phyloP scores from a whole-genome alignment of 2,797 vertebrate species.

The Myotis daubentonii region DNA sequence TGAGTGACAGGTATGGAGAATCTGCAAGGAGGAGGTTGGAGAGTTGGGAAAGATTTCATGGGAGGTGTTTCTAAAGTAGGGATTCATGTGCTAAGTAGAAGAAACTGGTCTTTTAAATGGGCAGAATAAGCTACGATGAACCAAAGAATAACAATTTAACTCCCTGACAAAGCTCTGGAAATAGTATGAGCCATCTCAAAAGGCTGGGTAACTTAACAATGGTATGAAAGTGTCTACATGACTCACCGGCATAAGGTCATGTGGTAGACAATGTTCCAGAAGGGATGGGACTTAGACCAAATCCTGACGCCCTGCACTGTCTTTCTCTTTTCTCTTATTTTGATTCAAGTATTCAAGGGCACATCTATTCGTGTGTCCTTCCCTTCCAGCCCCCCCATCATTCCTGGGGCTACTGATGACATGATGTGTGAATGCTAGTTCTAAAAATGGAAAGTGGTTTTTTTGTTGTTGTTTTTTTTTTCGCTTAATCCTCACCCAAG shows the following conservation, averaged over 20 bases:
- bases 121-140: background rate
- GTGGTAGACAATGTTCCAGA: rapidly evolving
- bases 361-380: rapidly evolving
- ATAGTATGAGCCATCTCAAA: background rate
- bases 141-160: background rate
- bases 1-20: background rate
- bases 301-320: background rate
- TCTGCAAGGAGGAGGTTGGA: background rate
- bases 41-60: background rate
- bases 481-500: too few species aligned
- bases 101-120: background rate
- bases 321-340: background rate
- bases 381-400: background rate
- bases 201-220: background rate
- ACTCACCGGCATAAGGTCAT: background rate
- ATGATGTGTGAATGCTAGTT: background rate
- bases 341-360: background rate
- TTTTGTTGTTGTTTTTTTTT: too few species aligned
- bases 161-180: background rate
- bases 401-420: background rate
- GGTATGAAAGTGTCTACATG: background rate
- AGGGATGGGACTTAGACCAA: background rate
- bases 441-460: background rate
- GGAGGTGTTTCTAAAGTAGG: background rate
- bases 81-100: background rate